Evolutionary conservation across 2,888 invertebrate genomes (phyloP).

Genomic region (Allygus modestus): DNA sequence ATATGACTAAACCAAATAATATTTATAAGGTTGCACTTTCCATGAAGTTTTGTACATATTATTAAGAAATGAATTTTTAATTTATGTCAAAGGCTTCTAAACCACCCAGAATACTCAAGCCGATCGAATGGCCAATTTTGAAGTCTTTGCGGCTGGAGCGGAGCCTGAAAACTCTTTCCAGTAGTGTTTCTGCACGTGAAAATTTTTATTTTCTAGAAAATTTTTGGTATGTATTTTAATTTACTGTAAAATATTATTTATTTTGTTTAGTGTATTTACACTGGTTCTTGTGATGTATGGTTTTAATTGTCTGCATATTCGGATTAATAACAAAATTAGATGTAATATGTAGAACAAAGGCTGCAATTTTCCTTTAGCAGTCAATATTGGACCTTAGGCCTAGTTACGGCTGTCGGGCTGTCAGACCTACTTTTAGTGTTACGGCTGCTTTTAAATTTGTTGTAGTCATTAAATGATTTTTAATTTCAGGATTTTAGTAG

Average conservation of each 20-base stretch:
- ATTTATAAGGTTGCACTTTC: too few relatives aligned
- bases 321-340: neutral
- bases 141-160: slow-evolving; percentile 38
- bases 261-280: neutral
- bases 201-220: slow-evolving; percentile 39
- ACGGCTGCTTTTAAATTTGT: too few relatives aligned
- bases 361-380: neutral
- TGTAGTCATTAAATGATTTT: too few relatives aligned
- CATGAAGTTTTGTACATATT: too few relatives aligned
- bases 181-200: slow-evolving; percentile 46
- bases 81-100: neutral
- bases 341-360: neutral
- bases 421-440: too few relatives aligned
- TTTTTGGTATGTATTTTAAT: slow-evolving; percentile 35
- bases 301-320: neutral
- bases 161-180: slow-evolving; percentile 35
- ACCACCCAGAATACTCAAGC: neutral
- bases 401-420: too few relatives aligned
- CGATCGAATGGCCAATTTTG: slow-evolving; percentile 9
- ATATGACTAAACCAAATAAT: too few relatives aligned
- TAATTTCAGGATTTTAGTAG: too few relatives aligned
- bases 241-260: neutral
- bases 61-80: too few relatives aligned
- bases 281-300: neutral
- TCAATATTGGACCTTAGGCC: neutral